These are phyloP conservation scores for Spialia ferax DNA, from an alignment of 2,888 invertebrate genomes.

Conservation along the genomic window DNA sequence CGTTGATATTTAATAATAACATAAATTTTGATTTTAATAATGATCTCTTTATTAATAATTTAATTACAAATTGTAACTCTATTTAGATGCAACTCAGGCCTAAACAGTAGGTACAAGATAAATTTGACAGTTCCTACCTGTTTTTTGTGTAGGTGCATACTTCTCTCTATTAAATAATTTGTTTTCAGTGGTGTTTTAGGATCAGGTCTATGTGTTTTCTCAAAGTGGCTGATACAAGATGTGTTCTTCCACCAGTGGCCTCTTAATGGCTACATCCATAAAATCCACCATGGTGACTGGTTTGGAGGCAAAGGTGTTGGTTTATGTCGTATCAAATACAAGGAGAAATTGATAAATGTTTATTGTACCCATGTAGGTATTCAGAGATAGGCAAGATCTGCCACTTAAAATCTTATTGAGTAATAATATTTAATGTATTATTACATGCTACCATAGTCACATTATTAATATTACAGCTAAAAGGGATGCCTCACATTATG, in stretches of 20 bases:
- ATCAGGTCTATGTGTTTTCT: constrained; percentile 95
- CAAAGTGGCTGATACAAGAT: constrained; percentile 93
- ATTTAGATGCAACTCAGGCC: no score
- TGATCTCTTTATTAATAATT: no score
- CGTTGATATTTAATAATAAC: no score
- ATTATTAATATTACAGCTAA: no score
- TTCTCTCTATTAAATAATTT: constrained; percentile 44
- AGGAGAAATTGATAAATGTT: constrained; percentile 91
- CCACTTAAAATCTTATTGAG: background rate
- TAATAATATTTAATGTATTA: no score
- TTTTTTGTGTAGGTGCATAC: no score
- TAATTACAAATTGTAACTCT: no score
- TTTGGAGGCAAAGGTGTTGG: constrained; percentile 99
- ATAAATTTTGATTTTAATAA: no score
- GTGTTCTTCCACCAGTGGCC: constrained; percentile 97
- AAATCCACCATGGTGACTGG: constrained; percentile 99
- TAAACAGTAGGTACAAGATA: no score
- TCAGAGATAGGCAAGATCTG: background rate
- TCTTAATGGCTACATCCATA: constrained; percentile 98
- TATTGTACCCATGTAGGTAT: constrained; percentile 97
- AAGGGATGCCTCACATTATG: no score
- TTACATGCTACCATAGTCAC: no score
- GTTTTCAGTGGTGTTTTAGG: constrained; percentile 94
- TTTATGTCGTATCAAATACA: constrained; percentile 90
- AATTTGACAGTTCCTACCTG: no score